A percentile compares a stretch with the other conserved stretches of the same genome.
These are phyloP conservation scores for Microcebus griseorufus DNA, from an alignment of 2,113 vertebrate species.

Conservation along the genomic window DNA sequence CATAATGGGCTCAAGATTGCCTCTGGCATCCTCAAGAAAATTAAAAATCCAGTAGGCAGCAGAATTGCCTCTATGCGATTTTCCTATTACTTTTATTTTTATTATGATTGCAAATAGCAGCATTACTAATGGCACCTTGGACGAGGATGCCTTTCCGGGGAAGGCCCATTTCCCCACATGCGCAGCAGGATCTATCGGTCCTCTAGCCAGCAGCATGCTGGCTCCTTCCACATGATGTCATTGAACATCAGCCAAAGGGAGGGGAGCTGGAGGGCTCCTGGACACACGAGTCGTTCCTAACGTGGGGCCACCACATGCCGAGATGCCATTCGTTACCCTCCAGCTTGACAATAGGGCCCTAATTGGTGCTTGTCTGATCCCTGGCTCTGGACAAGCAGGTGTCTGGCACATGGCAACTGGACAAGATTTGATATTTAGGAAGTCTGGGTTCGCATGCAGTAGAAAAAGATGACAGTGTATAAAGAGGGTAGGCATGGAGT, in stretches of 20 bases:
- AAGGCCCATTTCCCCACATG: not conserved
- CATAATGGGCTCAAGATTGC: slow-evolving; percentile 71
- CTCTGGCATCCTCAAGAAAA: slow-evolving; percentile 71
- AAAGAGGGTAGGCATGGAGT: not conserved
- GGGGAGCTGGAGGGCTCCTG: not conserved
- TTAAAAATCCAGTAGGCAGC: slow-evolving; percentile 74
- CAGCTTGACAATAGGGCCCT: not conserved
- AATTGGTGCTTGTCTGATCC: slow-evolving; percentile 14
- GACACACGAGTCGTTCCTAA: not conserved
- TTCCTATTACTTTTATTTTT: slow-evolving; percentile 73
- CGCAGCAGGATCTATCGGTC: not conserved
- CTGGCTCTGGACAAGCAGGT: not conserved
- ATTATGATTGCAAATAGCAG: slow-evolving; percentile 60
- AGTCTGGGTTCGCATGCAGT: not conserved
- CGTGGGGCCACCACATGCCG: not conserved
- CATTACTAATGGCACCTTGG: slow-evolving; percentile 59
- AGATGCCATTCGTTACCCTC: not conserved
- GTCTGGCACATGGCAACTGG: not conserved
- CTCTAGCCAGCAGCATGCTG: not conserved
- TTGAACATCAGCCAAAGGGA: not conserved
- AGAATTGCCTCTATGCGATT: slow-evolving; percentile 48
- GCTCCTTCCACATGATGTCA: not conserved
- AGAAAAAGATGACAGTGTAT: not conserved
- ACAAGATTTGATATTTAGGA: not conserved
- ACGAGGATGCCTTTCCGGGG: not conserved